Conservation (phyloP, 2,797 vertebrate genomes). For the Chelonia mydas region DNA sequence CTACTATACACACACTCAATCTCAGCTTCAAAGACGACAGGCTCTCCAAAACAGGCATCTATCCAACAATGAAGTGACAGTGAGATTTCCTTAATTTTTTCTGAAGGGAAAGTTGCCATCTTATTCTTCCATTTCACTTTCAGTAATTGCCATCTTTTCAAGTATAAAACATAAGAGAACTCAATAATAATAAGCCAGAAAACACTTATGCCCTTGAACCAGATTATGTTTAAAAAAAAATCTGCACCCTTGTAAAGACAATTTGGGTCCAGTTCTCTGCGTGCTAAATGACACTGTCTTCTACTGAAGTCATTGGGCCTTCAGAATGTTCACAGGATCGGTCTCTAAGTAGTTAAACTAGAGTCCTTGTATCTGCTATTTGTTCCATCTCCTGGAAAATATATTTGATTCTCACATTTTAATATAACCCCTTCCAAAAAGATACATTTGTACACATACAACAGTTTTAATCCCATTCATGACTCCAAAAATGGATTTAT, state of each 20-base stretch:
- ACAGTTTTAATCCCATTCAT: neutral
- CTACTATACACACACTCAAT: neutral
- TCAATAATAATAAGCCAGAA: neutral
- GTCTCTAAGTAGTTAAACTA: neutral
- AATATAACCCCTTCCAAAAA: neutral
- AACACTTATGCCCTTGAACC: neutral
- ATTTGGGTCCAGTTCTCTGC: too few relatives aligned
- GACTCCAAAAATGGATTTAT: neutral
- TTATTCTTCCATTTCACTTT: neutral
- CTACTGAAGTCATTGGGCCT: neutral
- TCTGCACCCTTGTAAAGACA: neutral
- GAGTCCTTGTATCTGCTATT: neutral
- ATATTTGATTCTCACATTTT: neutral
- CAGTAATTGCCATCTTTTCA: neutral
- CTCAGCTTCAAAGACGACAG: neutral
- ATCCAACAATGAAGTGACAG: neutral
- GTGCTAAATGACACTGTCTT: rapidly evolving
- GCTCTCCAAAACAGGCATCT: neutral
- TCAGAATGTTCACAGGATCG: neutral
- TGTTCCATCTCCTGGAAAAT: constrained; percentile 35
- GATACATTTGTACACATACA: rapidly evolving
- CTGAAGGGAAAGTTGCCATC: neutral
- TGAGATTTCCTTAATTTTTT: neutral
- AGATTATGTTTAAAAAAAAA: neutral
- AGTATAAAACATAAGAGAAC: neutral